phyloP scores from a whole-genome alignment of 2,113 vertebrate species.

The Chascanopsetta lugubris region DNA sequence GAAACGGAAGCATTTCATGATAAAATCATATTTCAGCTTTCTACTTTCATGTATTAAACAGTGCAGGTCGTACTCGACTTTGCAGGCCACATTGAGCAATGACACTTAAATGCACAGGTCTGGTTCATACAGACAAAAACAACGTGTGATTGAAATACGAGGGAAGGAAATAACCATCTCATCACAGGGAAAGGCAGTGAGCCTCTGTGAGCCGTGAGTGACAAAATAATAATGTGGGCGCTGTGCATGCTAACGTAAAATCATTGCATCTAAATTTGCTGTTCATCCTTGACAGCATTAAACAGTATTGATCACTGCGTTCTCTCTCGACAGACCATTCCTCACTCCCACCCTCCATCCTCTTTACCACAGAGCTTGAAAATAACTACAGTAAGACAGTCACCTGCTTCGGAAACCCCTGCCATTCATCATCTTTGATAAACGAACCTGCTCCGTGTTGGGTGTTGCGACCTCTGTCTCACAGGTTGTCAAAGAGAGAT shows the following conservation, averaged over 20 bases:
- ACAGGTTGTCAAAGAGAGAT: constrained; percentile 18
- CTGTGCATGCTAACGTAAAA: constrained; percentile 70
- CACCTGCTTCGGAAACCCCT: constrained; percentile 5
- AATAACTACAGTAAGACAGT: constrained; percentile 4
- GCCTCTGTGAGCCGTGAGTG: constrained; percentile 17
- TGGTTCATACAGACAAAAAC: constrained; percentile 22
- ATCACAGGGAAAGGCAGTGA: constrained; percentile 4
- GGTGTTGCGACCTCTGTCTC: constrained; percentile 6
- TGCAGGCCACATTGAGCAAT: too few relatives aligned
- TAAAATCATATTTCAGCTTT: too few relatives aligned
- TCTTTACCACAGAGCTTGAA: constrained; percentile 24
- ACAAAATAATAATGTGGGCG: constrained; percentile 78
- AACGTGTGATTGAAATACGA: constrained; percentile 2
- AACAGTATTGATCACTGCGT: constrained; percentile 73
- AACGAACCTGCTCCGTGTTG: background rate
- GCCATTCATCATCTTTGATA: constrained; percentile 14
- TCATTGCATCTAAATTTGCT: constrained; percentile 80
- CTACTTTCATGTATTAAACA: too few relatives aligned
- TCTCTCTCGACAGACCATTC: constrained; percentile 2
- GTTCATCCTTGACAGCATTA: constrained; percentile 75
- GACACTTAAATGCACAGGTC: too few relatives aligned
- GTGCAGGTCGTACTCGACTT: too few relatives aligned
- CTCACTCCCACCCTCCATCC: background rate
- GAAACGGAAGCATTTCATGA: too few relatives aligned
- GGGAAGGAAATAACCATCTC: constrained; percentile 2